phyloP scores from a whole-genome alignment of 2,113 vertebrate genomes.

The Entosphenus tridentatus region DNA sequence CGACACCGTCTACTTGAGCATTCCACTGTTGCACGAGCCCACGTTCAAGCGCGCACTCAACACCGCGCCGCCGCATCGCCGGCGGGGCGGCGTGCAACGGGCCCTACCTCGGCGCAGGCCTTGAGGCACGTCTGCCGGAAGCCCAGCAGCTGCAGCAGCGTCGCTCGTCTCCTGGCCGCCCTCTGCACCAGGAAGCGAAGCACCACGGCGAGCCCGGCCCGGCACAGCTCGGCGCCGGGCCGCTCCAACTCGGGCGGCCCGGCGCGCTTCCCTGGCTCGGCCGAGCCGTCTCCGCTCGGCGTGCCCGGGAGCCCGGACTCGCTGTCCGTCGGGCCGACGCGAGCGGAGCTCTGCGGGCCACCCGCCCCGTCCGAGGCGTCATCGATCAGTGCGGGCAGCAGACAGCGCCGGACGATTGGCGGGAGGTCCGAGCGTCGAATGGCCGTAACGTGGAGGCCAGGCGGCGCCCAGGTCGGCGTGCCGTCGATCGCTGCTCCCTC shows the following conservation, averaged over 20 bases:
- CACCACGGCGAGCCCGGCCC: conserved; percentile 73
- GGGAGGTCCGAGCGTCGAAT: conserved; percentile 31
- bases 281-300: too few relatives aligned
- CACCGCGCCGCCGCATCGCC: not conserved
- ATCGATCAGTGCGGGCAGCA: conserved; percentile 37
- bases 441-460: conserved; percentile 17
- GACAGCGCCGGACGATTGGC: conserved; percentile 38
- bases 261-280: too few relatives aligned
- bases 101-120: conserved; percentile 78
- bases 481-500: conserved; percentile 14
- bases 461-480: conserved; percentile 15
- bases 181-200: conserved; percentile 51
- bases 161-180: conserved; percentile 18
- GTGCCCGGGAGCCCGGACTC: too few relatives aligned
- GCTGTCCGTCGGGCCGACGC: too few relatives aligned
- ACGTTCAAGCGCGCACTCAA: not conserved
- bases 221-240: conserved; percentile 36
- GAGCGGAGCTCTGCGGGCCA: too few relatives aligned
- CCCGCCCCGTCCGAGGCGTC: too few relatives aligned
- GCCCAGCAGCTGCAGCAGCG: conserved; percentile 44
- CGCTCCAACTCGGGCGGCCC: conserved; percentile 14
- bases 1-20: too few relatives aligned
- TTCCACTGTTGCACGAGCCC: too few relatives aligned
- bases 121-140: conserved; percentile 97
- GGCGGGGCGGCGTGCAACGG: not conserved